Evolutionary conservation across 2,797 vertebrate species (phyloP).

Genomic region (Hapalemur alaotrensis): DNA sequence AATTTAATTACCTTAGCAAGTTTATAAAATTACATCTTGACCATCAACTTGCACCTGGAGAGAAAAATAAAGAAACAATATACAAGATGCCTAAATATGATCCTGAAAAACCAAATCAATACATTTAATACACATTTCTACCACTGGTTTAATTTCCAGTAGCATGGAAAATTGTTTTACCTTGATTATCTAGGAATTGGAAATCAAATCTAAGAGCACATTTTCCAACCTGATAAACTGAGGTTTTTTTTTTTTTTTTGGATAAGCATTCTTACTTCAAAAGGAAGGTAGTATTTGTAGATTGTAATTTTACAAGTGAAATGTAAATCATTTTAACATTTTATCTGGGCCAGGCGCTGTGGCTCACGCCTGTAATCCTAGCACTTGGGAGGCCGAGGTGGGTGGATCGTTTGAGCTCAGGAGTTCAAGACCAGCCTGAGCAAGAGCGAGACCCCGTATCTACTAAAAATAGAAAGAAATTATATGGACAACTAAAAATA

Average conservation of each 20-base stretch:
- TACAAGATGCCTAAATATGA: background rate
- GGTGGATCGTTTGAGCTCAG: no score
- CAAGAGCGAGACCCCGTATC: no score
- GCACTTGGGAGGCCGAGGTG: no score
- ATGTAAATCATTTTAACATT: slow-evolving; percentile 44
- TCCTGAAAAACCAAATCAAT: slow-evolving; percentile 25
- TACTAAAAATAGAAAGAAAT: no score
- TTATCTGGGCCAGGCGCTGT: no score
- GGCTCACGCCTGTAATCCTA: no score
- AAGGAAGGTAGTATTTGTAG: background rate
- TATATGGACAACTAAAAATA: no score
- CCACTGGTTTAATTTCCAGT: background rate
- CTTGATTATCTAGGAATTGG: background rate
- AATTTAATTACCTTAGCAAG: slow-evolving; percentile 40
- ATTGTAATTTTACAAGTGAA: slow-evolving; percentile 47
- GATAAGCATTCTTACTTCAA: slow-evolving; percentile 40
- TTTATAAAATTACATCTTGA: slow-evolving; percentile 27
- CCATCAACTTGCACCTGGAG: background rate
- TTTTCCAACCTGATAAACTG: slow-evolving; percentile 20
- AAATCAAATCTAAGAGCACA: slow-evolving; percentile 20
- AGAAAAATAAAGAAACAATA: background rate
- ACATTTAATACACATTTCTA: background rate
- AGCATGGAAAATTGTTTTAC: slow-evolving; percentile 23
- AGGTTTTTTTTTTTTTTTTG: background rate
- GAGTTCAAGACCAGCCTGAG: no score